Evolutionary conservation across 2,797 vertebrate species (phyloP).

Genomic region (Sus cebifrons): DNA sequence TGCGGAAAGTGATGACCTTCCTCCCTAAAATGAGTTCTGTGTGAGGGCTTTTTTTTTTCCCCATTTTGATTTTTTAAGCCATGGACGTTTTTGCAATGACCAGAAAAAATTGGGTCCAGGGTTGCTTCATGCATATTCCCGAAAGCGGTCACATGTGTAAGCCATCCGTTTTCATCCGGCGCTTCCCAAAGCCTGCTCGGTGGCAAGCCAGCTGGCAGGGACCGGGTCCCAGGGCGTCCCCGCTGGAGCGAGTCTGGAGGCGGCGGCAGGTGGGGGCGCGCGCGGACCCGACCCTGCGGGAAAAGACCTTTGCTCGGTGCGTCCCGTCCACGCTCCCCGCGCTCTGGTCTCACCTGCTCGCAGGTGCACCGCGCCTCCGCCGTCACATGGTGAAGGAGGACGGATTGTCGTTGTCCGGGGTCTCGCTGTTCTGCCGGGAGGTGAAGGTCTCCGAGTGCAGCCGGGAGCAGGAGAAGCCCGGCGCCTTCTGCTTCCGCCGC

Average conservation of each 20-base stretch:
- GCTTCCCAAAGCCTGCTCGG: background rate
- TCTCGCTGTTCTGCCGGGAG: slow-evolving; percentile 92
- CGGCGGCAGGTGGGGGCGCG: accelerated
- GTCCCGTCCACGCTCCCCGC: accelerated
- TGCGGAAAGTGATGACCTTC: accelerated
- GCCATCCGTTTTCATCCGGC: accelerated
- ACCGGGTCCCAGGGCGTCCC: background rate
- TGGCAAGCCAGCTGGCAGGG: accelerated
- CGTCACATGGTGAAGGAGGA: slow-evolving; percentile 95
- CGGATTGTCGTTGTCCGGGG: slow-evolving; percentile 88
- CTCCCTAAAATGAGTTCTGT: accelerated
- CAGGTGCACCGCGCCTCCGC: accelerated
- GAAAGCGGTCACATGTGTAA: accelerated
- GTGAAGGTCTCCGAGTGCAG: slow-evolving; percentile 90
- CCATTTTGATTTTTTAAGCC: background rate
- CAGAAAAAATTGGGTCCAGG: accelerated
- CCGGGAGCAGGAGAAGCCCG: slow-evolving; percentile 88
- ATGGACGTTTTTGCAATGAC: background rate
- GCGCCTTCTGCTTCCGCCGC: slow-evolving; percentile 89
- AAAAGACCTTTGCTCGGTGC: too few species aligned
- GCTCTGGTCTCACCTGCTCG: accelerated
- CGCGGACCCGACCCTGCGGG: background rate
- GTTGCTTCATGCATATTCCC: accelerated
- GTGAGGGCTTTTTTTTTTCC: background rate
- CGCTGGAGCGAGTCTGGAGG: accelerated